These are phyloP conservation scores for Anastrepha obliqua DNA, from an alignment of 1,140 invertebrate species.

Conservation along the genomic window DNA sequence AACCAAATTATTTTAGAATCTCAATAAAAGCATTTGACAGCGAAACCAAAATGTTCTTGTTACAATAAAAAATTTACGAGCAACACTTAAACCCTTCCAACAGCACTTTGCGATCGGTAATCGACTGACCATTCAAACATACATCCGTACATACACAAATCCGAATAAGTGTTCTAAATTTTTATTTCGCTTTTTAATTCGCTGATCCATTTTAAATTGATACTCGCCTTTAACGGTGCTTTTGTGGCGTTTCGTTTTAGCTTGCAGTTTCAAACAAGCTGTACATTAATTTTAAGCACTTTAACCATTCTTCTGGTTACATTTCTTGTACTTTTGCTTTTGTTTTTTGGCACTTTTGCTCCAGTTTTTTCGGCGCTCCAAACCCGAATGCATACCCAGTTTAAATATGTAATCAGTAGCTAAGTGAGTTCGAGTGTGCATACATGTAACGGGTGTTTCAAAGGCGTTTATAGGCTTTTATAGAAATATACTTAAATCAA, in stretches of 20 bases:
- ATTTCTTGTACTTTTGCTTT: background rate
- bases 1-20: no score
- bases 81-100: background rate
- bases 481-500: no score
- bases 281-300: background rate
- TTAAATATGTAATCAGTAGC: background rate
- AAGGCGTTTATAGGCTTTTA: no score
- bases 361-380: conserved; percentile 13
- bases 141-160: background rate
- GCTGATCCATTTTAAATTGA: conserved; percentile 40
- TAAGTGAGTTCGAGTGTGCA: no score
- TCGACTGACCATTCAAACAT: background rate
- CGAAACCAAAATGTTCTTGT: no score
- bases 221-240: conserved; percentile 17
- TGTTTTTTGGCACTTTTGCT: conserved; percentile 16
- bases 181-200: background rate
- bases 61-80: no score
- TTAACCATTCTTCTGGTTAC: background rate
- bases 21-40: no score
- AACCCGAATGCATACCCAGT: background rate
- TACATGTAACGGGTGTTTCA: no score
- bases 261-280: background rate
- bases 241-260: background rate
- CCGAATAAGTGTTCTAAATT: background rate
- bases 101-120: background rate